A percentile compares a stretch with the other conserved stretches of the same genome.
Evolutionary conservation across 2,888 invertebrate genomes (phyloP).

Genomic region (Hybos culiciformis): DNA sequence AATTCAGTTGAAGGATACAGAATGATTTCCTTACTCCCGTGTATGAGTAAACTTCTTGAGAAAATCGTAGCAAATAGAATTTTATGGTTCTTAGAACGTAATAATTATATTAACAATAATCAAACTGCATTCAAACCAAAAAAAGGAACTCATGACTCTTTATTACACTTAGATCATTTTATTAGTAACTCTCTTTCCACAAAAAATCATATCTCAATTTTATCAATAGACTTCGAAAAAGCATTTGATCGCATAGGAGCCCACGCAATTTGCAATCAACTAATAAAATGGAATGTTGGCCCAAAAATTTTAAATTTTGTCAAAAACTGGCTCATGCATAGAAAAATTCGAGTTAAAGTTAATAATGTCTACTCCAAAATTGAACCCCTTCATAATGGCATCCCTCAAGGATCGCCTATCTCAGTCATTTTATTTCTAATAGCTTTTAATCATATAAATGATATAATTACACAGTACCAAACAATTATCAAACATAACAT

Average conservation of each 20-base stretch:
- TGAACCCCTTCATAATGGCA: too few relatives aligned
- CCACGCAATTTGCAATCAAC: neutral
- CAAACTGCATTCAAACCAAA: neutral
- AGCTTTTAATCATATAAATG: neutral
- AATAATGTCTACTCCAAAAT: too few relatives aligned
- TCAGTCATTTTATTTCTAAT: neutral
- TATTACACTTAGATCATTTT: neutral
- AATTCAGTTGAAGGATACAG: neutral
- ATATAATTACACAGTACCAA: neutral
- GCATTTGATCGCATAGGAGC: too few relatives aligned
- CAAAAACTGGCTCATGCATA: too few relatives aligned
- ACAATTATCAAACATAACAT: neutral
- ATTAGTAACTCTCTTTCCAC: too few relatives aligned
- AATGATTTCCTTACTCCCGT: neutral
- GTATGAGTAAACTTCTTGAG: neutral
- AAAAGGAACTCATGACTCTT: neutral
- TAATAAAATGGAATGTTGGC: too few relatives aligned
- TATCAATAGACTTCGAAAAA: too few relatives aligned
- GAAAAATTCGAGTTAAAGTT: too few relatives aligned
- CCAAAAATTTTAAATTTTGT: too few relatives aligned
- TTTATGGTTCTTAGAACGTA: too few relatives aligned
- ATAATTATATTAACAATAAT: too few relatives aligned
- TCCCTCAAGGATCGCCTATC: neutral
- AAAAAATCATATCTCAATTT: neutral
- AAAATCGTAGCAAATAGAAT: too few relatives aligned